Conservation (phyloP, 2,113 vertebrate species). For the Clupea harengus region DNA sequence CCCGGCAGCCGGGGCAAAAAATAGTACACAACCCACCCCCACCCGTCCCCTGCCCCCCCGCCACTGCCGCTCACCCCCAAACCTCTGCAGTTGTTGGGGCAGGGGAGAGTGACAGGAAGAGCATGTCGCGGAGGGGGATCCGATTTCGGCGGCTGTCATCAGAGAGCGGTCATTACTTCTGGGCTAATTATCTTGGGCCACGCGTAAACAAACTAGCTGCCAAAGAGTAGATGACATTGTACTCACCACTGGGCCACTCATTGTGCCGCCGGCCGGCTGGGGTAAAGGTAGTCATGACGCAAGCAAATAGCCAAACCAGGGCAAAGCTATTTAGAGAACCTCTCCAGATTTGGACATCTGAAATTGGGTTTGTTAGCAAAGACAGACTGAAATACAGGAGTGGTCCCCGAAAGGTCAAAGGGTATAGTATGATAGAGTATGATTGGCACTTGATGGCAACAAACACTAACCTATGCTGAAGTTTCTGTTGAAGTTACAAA, state of each 20-base stretch:
- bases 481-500: background rate
- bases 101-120: constrained; percentile 70
- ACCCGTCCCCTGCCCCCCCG: background rate
- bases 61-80: constrained; percentile 28
- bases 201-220: constrained; percentile 73
- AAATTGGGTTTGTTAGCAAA: constrained; percentile 21
- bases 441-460: background rate
- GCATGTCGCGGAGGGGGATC: constrained; percentile 64
- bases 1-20: constrained; percentile 67
- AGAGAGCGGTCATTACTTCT: constrained; percentile 76
- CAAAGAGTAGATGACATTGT: constrained; percentile 58
- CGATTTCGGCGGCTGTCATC: constrained; percentile 77
- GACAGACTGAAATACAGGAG: background rate
- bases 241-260: constrained; percentile 47
- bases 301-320: background rate
- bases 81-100: constrained; percentile 68
- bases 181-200: constrained; percentile 74
- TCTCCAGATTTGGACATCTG: constrained; percentile 8
- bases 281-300: background rate
- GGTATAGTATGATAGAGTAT: background rate
- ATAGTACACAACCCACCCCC: constrained; percentile 52
- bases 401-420: background rate
- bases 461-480: background rate
- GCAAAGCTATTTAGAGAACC: background rate
- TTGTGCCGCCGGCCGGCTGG: background rate